Percentiles rank a stretch among this genome's conserved stretches.
These are phyloP conservation scores for Temnothorax curvispinosus DNA, from an alignment of 1,140 invertebrate genomes.

Conservation along the genomic window DNA sequence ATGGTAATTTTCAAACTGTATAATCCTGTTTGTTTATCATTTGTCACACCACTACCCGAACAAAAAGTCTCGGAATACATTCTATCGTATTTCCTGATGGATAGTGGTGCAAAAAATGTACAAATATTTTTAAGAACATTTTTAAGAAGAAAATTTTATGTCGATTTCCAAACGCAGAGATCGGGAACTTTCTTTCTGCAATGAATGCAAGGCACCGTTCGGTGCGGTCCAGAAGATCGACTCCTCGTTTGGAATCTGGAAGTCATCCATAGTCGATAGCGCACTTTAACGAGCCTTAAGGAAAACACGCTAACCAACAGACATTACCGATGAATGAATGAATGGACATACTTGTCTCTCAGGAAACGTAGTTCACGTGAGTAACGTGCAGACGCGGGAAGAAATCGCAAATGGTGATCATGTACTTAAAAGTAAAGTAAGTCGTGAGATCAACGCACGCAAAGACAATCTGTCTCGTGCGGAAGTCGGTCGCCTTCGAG, in stretches of 20 bases:
- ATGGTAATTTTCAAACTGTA: neutral
- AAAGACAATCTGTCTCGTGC: slow-evolving; percentile 58
- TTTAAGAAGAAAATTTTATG: neutral
- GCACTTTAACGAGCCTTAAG: slow-evolving; percentile 8
- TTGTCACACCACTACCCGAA: neutral
- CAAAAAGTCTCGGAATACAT: neutral
- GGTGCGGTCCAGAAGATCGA: neutral
- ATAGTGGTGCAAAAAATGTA: neutral
- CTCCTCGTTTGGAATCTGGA: neutral
- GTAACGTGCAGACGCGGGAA: slow-evolving; percentile 30
- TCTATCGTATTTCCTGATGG: neutral
- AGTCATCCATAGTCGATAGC: slow-evolving; percentile 28
- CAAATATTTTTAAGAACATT: neutral
- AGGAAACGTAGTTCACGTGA: slow-evolving; percentile 63
- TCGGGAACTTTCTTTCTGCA: neutral
- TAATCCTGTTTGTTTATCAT: neutral
- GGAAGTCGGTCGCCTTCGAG: slow-evolving; percentile 55
- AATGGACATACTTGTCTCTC: slow-evolving; percentile 46
- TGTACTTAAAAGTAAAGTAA: slow-evolving; percentile 77
- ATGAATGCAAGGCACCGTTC: neutral
- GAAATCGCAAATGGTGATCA: slow-evolving; percentile 76
- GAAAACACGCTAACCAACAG: slow-evolving; percentile 24
- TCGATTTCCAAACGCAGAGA: neutral
- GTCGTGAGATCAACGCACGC: slow-evolving; percentile 68
- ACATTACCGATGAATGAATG: slow-evolving; percentile 37